phyloP scores from a whole-genome alignment of 2,113 vertebrate species.

The Peromyscus maniculatus region DNA sequence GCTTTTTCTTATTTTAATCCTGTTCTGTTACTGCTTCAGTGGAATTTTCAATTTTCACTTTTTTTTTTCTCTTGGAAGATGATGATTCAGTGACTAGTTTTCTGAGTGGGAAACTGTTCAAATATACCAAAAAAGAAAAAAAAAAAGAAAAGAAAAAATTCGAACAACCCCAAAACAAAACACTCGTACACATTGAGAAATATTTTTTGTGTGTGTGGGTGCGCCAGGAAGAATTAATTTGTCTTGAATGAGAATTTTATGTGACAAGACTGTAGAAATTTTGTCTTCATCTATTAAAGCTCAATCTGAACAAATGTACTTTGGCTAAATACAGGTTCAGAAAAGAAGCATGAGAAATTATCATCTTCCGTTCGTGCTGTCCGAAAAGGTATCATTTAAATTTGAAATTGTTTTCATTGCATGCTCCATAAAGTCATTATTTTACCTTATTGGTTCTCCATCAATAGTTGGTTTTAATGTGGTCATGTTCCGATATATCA shows the following conservation, averaged over 20 bases:
- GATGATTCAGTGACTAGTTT: constrained; percentile 93
- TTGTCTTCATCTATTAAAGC: constrained; percentile 91
- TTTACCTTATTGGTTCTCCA: constrained; percentile 80
- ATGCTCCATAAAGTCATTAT: constrained; percentile 88
- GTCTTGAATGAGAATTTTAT: constrained; percentile 91
- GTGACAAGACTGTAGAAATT: constrained; percentile 92
- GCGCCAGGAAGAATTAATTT: constrained; percentile 89
- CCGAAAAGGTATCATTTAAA: constrained; percentile 96
- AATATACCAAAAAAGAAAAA: constrained; percentile 59
- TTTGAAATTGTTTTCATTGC: constrained; percentile 91
- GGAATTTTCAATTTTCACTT: constrained; percentile 85
- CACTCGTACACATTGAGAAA: constrained; percentile 90
- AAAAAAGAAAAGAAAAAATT: constrained; percentile 46
- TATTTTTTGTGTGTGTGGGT: constrained; percentile 89
- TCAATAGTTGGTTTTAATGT: constrained; percentile 81
- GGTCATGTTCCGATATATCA: constrained; percentile 89
- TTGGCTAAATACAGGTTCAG: constrained; percentile 96
- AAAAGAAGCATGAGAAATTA: constrained; percentile 99
- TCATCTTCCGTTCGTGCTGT: constrained; percentile 98
- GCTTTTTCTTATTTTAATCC: constrained; percentile 89
- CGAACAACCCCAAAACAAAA: constrained; percentile 83
- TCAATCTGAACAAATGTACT: constrained; percentile 93
- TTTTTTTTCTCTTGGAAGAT: constrained; percentile 90
- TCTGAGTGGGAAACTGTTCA: constrained; percentile 90
- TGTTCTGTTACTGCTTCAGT: constrained; percentile 91